These are phyloP conservation scores for Styela plicata DNA, from an alignment of 23 tunicate species.

Conservation along the genomic window DNA sequence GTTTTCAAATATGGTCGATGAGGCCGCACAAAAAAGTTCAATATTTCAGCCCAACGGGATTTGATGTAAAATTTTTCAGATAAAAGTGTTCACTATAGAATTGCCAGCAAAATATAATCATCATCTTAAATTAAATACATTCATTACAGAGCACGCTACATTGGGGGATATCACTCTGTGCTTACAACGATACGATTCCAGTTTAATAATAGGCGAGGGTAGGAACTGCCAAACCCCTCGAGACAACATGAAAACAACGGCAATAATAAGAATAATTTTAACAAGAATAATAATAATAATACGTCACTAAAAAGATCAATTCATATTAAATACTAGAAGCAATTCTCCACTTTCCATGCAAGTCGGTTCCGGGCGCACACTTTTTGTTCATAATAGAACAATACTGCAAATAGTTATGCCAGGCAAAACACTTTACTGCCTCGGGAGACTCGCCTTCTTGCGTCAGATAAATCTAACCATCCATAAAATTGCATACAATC, in stretches of 20 bases:
- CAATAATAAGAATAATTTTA: not conserved
- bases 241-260: not conserved
- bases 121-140: not conserved
- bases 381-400: not conserved
- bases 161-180: not conserved
- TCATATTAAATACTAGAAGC: not conserved
- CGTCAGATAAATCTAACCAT: not conserved
- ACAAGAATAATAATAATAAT: not conserved
- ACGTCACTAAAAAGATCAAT: not conserved
- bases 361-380: not conserved
- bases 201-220: not conserved
- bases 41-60: too few species aligned
- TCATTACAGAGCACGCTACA: not conserved
- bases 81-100: too few species aligned
- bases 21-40: too few species aligned
- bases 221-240: not conserved
- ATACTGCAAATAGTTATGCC: not conserved
- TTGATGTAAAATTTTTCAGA: too few species aligned
- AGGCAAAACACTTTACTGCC: not conserved
- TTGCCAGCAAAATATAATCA: too few species aligned
- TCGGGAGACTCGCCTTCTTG: not conserved
- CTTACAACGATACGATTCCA: not conserved
- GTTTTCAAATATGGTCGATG: too few species aligned
- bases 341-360: not conserved
- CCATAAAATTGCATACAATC: not conserved